A percentile compares a stretch with the other conserved stretches of the same genome.
phyloP scores from a whole-genome alignment of 2,797 vertebrate species.

The Pipistrellus nathusii region DNA sequence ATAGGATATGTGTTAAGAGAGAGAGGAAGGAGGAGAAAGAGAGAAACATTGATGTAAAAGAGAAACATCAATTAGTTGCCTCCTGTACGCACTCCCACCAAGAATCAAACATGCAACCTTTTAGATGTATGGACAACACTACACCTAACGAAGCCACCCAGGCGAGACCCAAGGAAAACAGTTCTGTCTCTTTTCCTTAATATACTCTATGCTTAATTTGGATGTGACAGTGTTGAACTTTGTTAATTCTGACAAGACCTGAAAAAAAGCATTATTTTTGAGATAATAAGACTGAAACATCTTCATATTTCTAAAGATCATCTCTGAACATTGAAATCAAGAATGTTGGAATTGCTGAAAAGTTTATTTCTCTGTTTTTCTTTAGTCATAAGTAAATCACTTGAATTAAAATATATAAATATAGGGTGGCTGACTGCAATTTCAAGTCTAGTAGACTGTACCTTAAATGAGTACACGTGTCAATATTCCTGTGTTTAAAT shows the following conservation, averaged over 20 bases:
- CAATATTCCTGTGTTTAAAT: neutral
- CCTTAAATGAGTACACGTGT: constrained; percentile 24
- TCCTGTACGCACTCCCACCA: neutral
- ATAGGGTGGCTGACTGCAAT: neutral
- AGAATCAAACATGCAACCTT: neutral
- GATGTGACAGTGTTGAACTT: constrained; percentile 4
- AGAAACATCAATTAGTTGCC: neutral
- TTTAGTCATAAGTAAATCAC: constrained; percentile 60
- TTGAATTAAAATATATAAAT: neutral
- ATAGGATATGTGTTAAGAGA: neutral
- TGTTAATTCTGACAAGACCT: constrained; percentile 53
- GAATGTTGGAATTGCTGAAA: constrained; percentile 11
- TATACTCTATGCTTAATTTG: neutral
- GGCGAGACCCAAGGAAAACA: neutral
- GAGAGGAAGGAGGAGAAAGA: neutral
- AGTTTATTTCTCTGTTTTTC: neutral
- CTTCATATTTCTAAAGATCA: constrained; percentile 43
- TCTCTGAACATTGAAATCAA: constrained; percentile 28
- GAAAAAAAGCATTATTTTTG: constrained; percentile 31
- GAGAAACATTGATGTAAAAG: neutral
- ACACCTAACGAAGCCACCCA: neutral
- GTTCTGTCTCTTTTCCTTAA: constrained; percentile 43
- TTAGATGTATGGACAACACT: neutral
- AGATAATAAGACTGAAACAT: constrained; percentile 10
- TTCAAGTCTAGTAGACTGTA: constrained; percentile 22